Conservation (phyloP, 2,888 invertebrate species). For the Stenchaetothrips biformis region DNA sequence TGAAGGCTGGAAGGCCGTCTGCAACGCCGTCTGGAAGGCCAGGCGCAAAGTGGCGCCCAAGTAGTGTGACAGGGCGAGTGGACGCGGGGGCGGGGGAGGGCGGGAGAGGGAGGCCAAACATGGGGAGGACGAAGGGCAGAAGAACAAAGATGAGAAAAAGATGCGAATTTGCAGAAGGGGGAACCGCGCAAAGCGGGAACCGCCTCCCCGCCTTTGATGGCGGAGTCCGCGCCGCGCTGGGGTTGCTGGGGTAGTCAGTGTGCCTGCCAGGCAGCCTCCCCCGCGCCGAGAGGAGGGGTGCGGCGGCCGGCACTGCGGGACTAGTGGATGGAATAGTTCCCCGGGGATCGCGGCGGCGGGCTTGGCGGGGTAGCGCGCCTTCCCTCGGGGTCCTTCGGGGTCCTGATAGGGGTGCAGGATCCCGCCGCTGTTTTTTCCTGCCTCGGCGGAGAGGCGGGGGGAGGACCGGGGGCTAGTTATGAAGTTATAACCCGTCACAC, state of each 20-base stretch:
- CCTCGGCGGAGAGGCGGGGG: background rate
- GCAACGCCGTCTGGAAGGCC: too few relatives aligned
- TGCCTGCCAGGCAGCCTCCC: background rate
- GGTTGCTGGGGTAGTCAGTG: background rate
- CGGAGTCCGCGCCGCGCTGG: background rate
- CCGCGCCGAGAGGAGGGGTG: background rate
- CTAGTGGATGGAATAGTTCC: background rate
- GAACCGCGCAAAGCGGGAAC: background rate
- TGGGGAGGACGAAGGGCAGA: background rate
- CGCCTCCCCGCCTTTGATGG: background rate
- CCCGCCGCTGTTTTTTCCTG: constrained; percentile 6
- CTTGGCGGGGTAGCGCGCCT: background rate
- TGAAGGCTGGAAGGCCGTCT: too few relatives aligned
- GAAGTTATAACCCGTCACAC: constrained; percentile 23
- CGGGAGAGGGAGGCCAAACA: background rate
- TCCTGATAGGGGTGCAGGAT: background rate
- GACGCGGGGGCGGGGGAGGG: background rate
- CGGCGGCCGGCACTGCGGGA: background rate
- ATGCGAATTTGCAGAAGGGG: constrained; percentile 11
- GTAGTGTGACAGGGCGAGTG: background rate
- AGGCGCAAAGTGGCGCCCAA: background rate
- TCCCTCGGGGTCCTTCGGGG: background rate
- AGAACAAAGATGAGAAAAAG: constrained; percentile 12
- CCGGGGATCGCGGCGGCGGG: background rate
- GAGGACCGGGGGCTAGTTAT: background rate